A percentile compares a stretch with the other conserved stretches of the same genome.
These are phyloP conservation scores for Fragariocoptes setiger DNA, from an alignment of 1,140 invertebrate genomes.

Conservation along the genomic window DNA sequence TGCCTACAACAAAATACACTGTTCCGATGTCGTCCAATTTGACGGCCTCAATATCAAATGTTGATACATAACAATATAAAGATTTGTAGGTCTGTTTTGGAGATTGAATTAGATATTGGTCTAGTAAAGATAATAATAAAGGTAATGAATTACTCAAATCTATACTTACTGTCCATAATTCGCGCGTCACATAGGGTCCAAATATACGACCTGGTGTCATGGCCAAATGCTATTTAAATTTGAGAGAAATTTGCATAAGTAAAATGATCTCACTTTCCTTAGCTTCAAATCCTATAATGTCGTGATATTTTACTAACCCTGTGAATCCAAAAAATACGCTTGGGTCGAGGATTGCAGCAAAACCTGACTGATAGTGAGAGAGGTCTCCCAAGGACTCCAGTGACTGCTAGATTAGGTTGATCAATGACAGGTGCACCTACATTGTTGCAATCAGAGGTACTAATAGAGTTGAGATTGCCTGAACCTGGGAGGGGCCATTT, in stretches of 20 bases:
- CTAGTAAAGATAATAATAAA: constrained; percentile 6
- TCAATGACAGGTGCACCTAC: constrained; percentile 23
- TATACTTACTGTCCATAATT: constrained; percentile 20
- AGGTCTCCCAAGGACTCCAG: constrained; percentile 21
- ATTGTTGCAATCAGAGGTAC: constrained; percentile 1
- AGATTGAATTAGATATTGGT: background rate
- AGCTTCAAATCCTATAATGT: too few relatives aligned
- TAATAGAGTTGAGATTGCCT: too few relatives aligned
- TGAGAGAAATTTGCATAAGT: too few relatives aligned
- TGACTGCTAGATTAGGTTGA: constrained; percentile 21
- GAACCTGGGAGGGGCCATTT: too few relatives aligned
- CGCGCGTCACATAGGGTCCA: constrained; percentile 22
- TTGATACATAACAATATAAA: constrained; percentile 21
- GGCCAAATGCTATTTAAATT: constrained; percentile 16
- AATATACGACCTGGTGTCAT: constrained; percentile 21
- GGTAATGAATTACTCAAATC: constrained; percentile 1
- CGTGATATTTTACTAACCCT: constrained; percentile 13
- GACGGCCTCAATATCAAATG: constrained; percentile 21
- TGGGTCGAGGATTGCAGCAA: constrained; percentile 24
- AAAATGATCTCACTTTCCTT: too few relatives aligned
- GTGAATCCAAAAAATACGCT: constrained; percentile 24
- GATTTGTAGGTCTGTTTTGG: constrained; percentile 18
- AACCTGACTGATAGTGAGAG: constrained; percentile 23
- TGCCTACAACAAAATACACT: constrained; percentile 23
- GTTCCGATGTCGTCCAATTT: constrained; percentile 24